These are phyloP conservation scores for Centrocercus urophasianus DNA, from an alignment of 2,113 vertebrate species.

Conservation along the genomic window DNA sequence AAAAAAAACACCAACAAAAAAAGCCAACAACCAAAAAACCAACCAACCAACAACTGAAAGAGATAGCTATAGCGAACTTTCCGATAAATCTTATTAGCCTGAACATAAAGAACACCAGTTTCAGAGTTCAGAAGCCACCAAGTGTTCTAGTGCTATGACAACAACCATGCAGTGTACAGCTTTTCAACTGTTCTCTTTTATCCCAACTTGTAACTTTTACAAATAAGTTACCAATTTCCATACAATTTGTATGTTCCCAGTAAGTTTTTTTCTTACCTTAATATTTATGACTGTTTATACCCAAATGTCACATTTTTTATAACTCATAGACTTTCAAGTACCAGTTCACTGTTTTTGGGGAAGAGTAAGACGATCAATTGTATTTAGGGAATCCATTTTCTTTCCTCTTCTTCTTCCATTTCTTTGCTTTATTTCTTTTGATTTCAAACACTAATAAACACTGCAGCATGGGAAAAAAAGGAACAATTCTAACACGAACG, in stretches of 20 bases:
- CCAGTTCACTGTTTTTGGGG: not conserved
- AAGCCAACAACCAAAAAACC: too few species aligned
- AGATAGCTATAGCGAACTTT: not conserved
- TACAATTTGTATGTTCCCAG: not conserved
- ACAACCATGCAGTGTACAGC: not conserved
- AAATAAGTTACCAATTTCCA: not conserved
- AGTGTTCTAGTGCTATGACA: not conserved
- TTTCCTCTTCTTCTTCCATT: slow-evolving; percentile 45
- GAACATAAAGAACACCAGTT: slow-evolving; percentile 45
- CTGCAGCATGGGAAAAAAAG: slow-evolving; percentile 47
- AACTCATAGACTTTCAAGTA: slow-evolving; percentile 39
- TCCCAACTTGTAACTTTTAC: not conserved
- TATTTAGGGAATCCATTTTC: slow-evolving; percentile 38
- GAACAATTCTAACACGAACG: slow-evolving; percentile 71
- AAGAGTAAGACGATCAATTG: slow-evolving; percentile 2
- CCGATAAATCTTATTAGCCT: not conserved
- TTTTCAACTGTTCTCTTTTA: not conserved
- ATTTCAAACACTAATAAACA: slow-evolving; percentile 57
- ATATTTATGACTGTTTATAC: slow-evolving; percentile 41
- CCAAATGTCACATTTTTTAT: slow-evolving; percentile 29
- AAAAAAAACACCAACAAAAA: too few species aligned
- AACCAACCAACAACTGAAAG: not conserved
- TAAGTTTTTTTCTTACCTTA: slow-evolving; percentile 51
- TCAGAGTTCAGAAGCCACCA: slow-evolving; percentile 56
- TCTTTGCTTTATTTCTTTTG: slow-evolving; percentile 31